Evolutionary conservation across 2,113 vertebrate species (phyloP), one percentile per base, ranked within the genome.

Genomic region (Mormoops blainvillei): DNA sequence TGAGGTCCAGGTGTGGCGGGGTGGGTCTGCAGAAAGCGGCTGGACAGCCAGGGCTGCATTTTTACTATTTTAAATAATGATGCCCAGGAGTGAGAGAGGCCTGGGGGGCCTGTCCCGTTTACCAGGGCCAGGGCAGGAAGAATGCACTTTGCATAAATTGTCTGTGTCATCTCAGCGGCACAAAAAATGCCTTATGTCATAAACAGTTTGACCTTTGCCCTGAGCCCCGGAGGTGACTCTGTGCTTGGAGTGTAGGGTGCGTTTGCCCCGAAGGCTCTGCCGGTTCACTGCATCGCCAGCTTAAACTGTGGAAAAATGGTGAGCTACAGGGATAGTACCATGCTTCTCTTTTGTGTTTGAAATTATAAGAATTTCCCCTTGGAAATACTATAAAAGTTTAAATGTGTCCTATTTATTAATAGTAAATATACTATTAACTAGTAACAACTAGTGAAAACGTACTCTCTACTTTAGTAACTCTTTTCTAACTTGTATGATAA

Each of bases 121-220:
- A 18, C 38, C 10, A 20, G 13, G 16, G 50, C 24, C 24, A 28
- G 45, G 24, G 15, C 4, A 9, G 13, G 58, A 76, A 22, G 54
- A 31, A 7, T 2, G 18, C 0, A 2, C 50, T 2, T 0, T 1
- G 14, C 1, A 4, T 12, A 7, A 7, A 9, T 1, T 7, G 0
- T 6, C 1, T 7, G 0, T 6, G 5, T 9, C 26, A 61, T 13
- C 5, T 15, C 63, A 20, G 0, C 13, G 43, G 45, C 6, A 45
- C 6, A 63, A 45, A 61, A 50, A 6, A 18, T 0, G 24, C 24
- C 19, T 7, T 0, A 5, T 4, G 26, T 5, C 12, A 7, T 6
- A 15, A 18, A 13, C 11, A 61, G 31, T 36, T 26, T 12, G 4
- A 20, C 33, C 56, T 74, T 31, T 2, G n/a, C 10, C 24, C 33